Conservation (phyloP, 2,797 vertebrate genomes). For the Simalia tracyae region DNA sequence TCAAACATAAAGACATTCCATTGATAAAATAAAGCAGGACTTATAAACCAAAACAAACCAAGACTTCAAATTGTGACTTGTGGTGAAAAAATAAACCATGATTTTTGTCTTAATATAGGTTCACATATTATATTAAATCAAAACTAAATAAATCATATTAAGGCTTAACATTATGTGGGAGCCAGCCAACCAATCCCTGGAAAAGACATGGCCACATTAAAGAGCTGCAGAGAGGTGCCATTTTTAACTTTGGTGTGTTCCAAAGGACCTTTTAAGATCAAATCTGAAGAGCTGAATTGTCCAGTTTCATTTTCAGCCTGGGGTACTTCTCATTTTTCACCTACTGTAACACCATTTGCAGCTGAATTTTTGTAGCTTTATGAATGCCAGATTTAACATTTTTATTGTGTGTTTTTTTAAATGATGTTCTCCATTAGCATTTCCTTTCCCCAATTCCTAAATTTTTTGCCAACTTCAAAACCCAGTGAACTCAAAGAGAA, state of each 20-base stretch:
- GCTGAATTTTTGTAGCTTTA: background rate
- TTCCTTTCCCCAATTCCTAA: background rate
- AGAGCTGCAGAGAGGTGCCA: background rate
- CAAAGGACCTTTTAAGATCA: background rate
- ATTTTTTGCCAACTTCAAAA: background rate
- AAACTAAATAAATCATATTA: background rate
- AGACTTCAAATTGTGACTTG: no score
- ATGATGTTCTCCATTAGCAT: background rate
- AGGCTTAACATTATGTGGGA: background rate
- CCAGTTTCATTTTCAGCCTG: background rate
- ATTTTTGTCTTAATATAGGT: no score
- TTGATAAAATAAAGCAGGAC: no score
- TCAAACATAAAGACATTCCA: no score
- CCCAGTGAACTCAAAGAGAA: background rate
- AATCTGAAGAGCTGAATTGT: background rate
- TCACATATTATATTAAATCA: background rate
- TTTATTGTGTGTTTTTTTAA: background rate
- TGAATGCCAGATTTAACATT: background rate
- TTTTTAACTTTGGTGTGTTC: background rate
- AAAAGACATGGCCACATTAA: background rate
- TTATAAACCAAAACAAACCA: no score
- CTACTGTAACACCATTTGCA: background rate
- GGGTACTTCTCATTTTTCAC: background rate
- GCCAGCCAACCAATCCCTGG: background rate
- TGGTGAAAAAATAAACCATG: no score